Evolutionary conservation across 2,888 invertebrate genomes (phyloP), one percentile per base, ranked within the genome.

Genomic region (Lasioglossum oenotherae): DNA sequence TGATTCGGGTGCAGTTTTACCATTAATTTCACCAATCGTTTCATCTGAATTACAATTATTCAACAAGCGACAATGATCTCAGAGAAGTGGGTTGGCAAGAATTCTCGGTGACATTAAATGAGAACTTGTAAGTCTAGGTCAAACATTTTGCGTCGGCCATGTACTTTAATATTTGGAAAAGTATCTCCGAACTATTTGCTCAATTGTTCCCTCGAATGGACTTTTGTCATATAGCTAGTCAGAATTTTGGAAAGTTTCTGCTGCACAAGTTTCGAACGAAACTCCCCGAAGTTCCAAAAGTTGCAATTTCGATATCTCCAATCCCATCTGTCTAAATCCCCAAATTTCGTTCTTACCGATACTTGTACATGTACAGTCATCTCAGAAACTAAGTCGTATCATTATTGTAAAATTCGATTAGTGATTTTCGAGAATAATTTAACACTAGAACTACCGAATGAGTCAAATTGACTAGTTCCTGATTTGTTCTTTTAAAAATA

Each of bases 301-400:
- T 57, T 57, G 57, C 10, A 57, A 57, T 57, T 57, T n/a, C 57
- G 57, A 57, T 57, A 57, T 57, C 57, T 57, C 57, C 57, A n/a
- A n/a, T 57, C n/a, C n/a, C 57, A 12, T 1, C 57, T 10, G 57
- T 12, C 57, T 57, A 57, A 57, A 57, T 57, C n/a, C 57, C 23
- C 4, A 53, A 23, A 23, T n/a, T 57, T 57, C 23, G 12, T 57
- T 57, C 57, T n/a, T n/a, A 1, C 12, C n/a, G 57, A 12, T 57
- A n/a, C 8, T n/a, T n/a, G n/a, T 57, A 57, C 57, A n/a, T n/a
- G 57, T n/a, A 57, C n/a, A 57, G n/a, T n/a, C 8, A 10, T n/a
- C n/a, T 4, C 57, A 4, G 57, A 4, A 57, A 53, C 10, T 53
- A n/a, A 53, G 10, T 53, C 53, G 44, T 44, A 14, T 16, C 44